A percentile compares a stretch with the other conserved stretches of the same genome.
Evolutionary conservation across 2,797 vertebrate genomes (phyloP).

Genomic region (Enteromius viviparus): DNA sequence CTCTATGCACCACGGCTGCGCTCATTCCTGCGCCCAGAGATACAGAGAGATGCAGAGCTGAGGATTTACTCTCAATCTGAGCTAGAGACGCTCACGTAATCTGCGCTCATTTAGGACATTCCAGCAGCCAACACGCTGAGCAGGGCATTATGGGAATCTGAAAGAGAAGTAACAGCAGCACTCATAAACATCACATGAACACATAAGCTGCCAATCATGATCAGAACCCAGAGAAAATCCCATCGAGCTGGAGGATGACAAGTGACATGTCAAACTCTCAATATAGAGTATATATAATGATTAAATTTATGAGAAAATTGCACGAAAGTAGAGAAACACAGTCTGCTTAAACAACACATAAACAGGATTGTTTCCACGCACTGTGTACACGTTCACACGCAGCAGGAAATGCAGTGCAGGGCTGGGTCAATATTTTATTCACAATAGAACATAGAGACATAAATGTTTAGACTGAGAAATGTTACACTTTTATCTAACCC

Average conservation of each 20-base stretch:
- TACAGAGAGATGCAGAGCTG: neutral
- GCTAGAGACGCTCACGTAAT: slow-evolving; percentile 62
- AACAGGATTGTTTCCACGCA: neutral
- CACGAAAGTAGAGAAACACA: neutral
- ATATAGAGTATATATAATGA: neutral
- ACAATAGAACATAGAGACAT: too few species aligned
- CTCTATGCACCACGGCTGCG: slow-evolving; percentile 74
- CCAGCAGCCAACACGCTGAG: slow-evolving; percentile 51
- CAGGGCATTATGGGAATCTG: slow-evolving; percentile 54
- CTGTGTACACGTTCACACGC: neutral
- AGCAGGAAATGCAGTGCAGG: neutral
- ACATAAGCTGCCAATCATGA: slow-evolving; percentile 48
- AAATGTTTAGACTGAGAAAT: too few species aligned
- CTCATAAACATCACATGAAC: slow-evolving; percentile 63
- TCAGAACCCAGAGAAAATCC: slow-evolving; percentile 59
- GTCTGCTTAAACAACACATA: neutral
- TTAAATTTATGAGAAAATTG: neutral
- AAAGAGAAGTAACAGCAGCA: slow-evolving; percentile 13
- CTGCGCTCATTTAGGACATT: slow-evolving; percentile 70
- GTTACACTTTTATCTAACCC: too few species aligned
- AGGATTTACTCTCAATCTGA: slow-evolving; percentile 34
- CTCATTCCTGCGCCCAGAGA: slow-evolving; percentile 71
- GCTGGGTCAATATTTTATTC: too few species aligned
- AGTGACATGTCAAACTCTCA: slow-evolving; percentile 28
- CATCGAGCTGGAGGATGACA: neutral